phyloP scores from a whole-genome alignment of 1,140 invertebrate species.

The Drosophila obscura region DNA sequence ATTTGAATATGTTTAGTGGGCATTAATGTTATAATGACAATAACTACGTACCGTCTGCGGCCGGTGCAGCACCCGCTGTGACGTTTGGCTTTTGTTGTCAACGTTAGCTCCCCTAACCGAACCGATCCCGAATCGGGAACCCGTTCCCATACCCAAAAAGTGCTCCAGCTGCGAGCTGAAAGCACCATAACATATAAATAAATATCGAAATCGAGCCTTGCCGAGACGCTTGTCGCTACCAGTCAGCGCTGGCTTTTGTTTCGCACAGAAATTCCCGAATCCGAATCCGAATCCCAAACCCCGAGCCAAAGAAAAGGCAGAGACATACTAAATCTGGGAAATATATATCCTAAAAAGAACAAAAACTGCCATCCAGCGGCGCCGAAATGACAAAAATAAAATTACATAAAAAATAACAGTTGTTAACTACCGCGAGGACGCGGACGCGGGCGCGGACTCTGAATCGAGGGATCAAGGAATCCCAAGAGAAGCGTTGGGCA shows the following conservation, averaged over 20 bases:
- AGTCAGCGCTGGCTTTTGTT: slow-evolving; percentile 77
- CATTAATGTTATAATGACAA: slow-evolving; percentile 83
- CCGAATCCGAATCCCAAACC: neutral
- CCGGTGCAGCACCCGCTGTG: slow-evolving; percentile 74
- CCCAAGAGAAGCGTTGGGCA: slow-evolving; percentile 34
- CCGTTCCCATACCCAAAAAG: slow-evolving; percentile 35
- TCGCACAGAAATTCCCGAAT: slow-evolving; percentile 42
- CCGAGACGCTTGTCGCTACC: slow-evolving; percentile 76
- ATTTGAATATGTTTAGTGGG: slow-evolving; percentile 83
- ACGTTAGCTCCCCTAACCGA: slow-evolving; percentile 56
- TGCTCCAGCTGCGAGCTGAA: slow-evolving; percentile 64
- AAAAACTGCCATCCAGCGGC: slow-evolving; percentile 64
- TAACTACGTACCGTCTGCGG: slow-evolving; percentile 75
- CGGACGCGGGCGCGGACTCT: no score
- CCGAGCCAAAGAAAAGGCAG: slow-evolving; percentile 14
- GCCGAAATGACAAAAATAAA: slow-evolving; percentile 82
- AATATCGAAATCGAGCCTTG: slow-evolving; percentile 77
- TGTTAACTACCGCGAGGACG: slow-evolving; percentile 68
- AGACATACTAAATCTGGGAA: slow-evolving; percentile 39
- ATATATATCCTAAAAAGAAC: slow-evolving; percentile 30
- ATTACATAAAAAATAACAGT: slow-evolving; percentile 82
- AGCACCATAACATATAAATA: slow-evolving; percentile 67
- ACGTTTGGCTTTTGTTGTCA: slow-evolving; percentile 80
- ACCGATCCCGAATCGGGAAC: slow-evolving; percentile 32
- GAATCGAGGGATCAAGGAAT: no score